Conservation (phyloP, 2,888 invertebrate species). For the Trichacis sp. region DNA sequence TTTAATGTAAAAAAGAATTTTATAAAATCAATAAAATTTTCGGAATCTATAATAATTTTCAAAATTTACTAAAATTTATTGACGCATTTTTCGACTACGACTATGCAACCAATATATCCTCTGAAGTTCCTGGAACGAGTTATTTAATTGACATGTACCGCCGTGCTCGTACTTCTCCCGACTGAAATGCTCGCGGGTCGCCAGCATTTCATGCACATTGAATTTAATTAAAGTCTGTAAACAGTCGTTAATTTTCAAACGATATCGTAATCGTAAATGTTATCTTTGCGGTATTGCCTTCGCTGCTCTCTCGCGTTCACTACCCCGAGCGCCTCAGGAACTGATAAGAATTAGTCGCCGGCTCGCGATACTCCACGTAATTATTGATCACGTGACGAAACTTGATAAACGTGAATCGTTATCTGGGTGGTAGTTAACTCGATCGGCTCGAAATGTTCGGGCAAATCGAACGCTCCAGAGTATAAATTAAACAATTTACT, state of each 20-base stretch:
- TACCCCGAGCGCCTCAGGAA: no score
- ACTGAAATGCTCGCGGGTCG: background rate
- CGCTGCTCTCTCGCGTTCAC: no score
- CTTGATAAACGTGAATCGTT: conserved; percentile 15
- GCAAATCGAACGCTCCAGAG: background rate
- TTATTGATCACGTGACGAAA: conserved; percentile 6
- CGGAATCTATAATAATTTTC: no score
- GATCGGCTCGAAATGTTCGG: conserved; percentile 7
- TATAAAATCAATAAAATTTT: no score
- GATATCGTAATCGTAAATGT: conserved; percentile 10
- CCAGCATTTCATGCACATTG: conserved; percentile 3
- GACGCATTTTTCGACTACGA: no score
- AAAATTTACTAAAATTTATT: no score
- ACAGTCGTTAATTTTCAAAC: conserved; percentile 9
- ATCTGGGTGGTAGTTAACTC: conserved; percentile 15
- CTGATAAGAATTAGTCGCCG: background rate
- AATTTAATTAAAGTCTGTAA: conserved; percentile 5
- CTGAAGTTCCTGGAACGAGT: background rate
- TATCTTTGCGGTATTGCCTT: no score
- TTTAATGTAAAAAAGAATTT: no score
- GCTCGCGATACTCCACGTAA: conserved; percentile 1
- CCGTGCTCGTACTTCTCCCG: background rate
- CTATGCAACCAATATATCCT: no score
- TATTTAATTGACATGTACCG: background rate
- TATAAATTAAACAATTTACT: conserved; percentile 17